These are phyloP conservation scores for Peromyscus aztecus DNA, from an alignment of 2,797 vertebrate species.

Conservation along the genomic window DNA sequence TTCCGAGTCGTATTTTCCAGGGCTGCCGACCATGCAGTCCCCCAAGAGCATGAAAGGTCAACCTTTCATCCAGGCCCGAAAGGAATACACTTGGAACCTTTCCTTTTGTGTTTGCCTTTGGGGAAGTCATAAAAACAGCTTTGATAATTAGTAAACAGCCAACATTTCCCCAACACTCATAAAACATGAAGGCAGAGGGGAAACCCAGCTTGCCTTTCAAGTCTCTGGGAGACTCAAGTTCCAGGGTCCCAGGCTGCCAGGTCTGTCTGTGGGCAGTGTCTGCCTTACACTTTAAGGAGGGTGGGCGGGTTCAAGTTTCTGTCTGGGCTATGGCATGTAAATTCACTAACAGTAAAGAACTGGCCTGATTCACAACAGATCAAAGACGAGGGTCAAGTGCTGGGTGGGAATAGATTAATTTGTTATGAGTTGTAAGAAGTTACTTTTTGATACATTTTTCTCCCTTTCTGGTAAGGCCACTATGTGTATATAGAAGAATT, in stretches of 20 bases:
- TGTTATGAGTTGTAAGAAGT: background rate
- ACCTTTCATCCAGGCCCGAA: slow-evolving; percentile 84
- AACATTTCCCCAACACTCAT: slow-evolving; percentile 83
- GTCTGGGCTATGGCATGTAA: slow-evolving; percentile 13
- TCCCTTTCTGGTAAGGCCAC: background rate
- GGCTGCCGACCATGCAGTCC: slow-evolving; percentile 73
- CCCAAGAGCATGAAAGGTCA: slow-evolving; percentile 81
- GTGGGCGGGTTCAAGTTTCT: slow-evolving; percentile 78
- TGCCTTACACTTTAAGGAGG: background rate
- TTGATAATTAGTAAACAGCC: slow-evolving; percentile 86
- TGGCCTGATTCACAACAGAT: slow-evolving; percentile 57
- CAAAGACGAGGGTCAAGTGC: background rate
- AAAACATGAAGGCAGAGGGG: slow-evolving; percentile 86
- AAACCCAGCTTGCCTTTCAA: slow-evolving; percentile 82
- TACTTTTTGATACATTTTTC: background rate
- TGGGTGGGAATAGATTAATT: background rate
- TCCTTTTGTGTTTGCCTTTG: slow-evolving; percentile 79
- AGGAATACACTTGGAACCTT: slow-evolving; percentile 78
- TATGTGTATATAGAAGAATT: background rate
- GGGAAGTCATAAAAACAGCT: slow-evolving; percentile 86
- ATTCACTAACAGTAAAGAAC: slow-evolving; percentile 23
- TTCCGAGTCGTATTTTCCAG: slow-evolving; percentile 78
- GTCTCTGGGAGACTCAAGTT: slow-evolving; percentile 74
- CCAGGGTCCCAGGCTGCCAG: slow-evolving; percentile 47
- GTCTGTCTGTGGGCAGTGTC: background rate